These are phyloP conservation scores for Cybosia mesomella DNA, from an alignment of 2,888 invertebrate genomes.

Conservation along the genomic window DNA sequence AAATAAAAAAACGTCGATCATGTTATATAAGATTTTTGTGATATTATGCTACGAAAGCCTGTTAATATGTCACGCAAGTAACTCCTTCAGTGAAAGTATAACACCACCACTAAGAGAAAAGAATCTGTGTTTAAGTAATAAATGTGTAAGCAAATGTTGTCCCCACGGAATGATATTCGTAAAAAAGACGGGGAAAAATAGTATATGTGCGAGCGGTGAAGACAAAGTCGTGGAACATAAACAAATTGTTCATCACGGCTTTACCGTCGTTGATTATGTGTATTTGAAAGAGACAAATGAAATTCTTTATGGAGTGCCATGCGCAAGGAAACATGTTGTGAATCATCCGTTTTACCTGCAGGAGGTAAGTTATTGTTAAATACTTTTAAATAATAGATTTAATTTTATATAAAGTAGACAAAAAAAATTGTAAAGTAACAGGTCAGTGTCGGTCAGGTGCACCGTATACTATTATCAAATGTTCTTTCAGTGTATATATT, in stretches of 20 bases:
- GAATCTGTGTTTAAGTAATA: conserved; percentile 40
- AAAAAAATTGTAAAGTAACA: no score
- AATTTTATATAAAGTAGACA: no score
- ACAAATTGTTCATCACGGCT: conserved; percentile 36
- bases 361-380: conserved; percentile 47
- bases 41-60: conserved; percentile 29
- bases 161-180: conserved; percentile 52
- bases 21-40: conserved; percentile 34
- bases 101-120: conserved; percentile 17
- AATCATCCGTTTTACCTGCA: conserved; percentile 48
- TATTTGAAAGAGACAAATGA: conserved; percentile 35
- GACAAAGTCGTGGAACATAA: conserved; percentile 36
- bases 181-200: conserved; percentile 17
- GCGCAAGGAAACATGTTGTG: conserved; percentile 35
- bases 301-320: conserved; percentile 50
- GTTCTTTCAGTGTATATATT: no score
- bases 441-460: no score
- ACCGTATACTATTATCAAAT: no score
- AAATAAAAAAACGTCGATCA: conserved; percentile 22
- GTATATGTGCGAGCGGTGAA: conserved; percentile 27
- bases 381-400: background rate
- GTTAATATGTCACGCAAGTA: conserved; percentile 25
- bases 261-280: conserved; percentile 28
- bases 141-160: conserved; percentile 66
- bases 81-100: conserved; percentile 22